Percentiles rank a stretch among this genome's conserved stretches.
phyloP scores from a whole-genome alignment of 2,797 vertebrate species.

The Acrossocheilus fasciatus region DNA sequence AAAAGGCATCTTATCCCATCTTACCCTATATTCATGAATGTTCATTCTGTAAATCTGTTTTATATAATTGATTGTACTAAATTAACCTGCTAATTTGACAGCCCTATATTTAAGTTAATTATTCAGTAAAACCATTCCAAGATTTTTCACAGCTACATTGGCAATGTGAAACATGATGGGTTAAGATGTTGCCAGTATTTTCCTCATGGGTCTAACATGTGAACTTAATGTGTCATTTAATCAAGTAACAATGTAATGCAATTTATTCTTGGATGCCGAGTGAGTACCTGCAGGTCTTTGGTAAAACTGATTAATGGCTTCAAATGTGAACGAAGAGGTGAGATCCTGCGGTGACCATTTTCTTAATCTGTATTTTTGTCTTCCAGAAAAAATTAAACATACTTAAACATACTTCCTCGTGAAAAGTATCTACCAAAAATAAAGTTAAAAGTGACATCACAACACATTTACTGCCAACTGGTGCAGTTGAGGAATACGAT shows the following conservation, averaged over 20 bases:
- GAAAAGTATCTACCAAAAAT: not conserved
- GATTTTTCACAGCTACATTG: not conserved
- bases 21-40: not conserved
- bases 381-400: not conserved
- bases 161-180: not conserved
- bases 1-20: not conserved
- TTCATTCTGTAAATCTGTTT: not conserved
- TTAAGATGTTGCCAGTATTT: not conserved
- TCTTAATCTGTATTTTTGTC: not conserved
- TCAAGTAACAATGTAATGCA: conserved; percentile 70
- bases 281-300: not conserved
- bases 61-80: not conserved
- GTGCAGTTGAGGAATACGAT: too few species aligned
- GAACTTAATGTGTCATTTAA: conserved; percentile 71
- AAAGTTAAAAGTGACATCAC: not conserved
- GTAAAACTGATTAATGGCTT: conserved; percentile 1
- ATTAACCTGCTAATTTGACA: not conserved
- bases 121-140: not conserved
- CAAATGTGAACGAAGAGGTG: not conserved
- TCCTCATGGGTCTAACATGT: conserved; percentile 63
- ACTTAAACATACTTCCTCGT: not conserved
- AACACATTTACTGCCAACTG: not conserved
- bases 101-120: not conserved
- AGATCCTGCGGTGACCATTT: not conserved
- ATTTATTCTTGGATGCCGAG: conserved; percentile 66